Evolutionary conservation across 2,797 vertebrate species (phyloP), one percentile per base, ranked within the genome.

Genomic region (Siniperca undulata): DNA sequence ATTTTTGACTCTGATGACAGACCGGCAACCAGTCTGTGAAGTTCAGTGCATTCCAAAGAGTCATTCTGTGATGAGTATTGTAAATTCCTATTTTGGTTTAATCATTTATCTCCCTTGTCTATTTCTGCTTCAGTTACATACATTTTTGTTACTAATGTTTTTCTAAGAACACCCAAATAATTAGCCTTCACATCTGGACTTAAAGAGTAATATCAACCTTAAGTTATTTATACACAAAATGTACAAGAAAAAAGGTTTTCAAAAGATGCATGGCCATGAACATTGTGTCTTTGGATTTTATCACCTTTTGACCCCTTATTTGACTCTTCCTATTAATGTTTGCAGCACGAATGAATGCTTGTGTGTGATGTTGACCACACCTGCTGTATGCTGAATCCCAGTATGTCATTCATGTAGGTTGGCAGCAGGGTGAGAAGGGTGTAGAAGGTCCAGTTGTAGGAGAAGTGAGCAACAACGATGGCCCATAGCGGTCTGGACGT

Each of bases 381-480:
- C 97, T 99, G 96, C 91, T 99, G 95, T 70, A 97, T 96, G 95
- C 98, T 97, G 93, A 99, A 99, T 36, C 97, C 95, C 80, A 99
- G 94, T 53, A 99, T 95, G 70, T 98, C 94, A 55, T 95, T 98
- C 99, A 99, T 98, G 81, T 99, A 99, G 0, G 98, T 99, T n/a
- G 99, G 99, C 86, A 99, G 93, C 85, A 99, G 96, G 0, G 99
- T 99, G 86, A 99, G 95, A 69, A 99, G 95, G 0, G 99, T 99
- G 87, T 99, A 99, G 94, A 99, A 99, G 87, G 97, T 99, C 99
- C 99, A 99, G 80, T 99, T 99, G 87, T 98, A 99, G 70, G 97
- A 99, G 93, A 99, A 99, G 81, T 99, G 99, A 86, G 98, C 97
- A 74, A 99, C 97, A 3, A 99, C 96, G 1, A 99, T 99, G 77